Evolutionary conservation across 1,140 invertebrate species (phyloP).

Genomic region (Bombus huntii): DNA sequence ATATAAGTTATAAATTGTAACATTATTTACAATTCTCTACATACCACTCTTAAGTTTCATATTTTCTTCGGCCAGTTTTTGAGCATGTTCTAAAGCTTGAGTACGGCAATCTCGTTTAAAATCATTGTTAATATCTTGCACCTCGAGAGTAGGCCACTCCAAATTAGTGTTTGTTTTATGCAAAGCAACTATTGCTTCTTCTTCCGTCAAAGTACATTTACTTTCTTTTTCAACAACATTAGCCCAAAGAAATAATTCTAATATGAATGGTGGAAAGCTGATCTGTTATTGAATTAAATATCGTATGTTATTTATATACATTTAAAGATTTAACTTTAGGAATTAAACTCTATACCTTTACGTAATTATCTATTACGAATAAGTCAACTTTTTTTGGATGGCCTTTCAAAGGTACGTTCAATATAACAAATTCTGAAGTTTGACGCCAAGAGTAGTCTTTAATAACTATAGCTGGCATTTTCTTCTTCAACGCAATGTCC

Average conservation of each 20-base stretch:
- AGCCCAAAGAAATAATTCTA: constrained; percentile 86
- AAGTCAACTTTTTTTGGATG: constrained; percentile 84
- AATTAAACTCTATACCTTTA: constrained; percentile 81
- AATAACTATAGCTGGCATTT: constrained; percentile 87
- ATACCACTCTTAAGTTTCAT: constrained; percentile 83
- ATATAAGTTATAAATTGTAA: neutral
- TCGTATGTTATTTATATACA: neutral
- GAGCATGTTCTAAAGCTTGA: constrained; percentile 81
- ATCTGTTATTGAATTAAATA: constrained; percentile 76
- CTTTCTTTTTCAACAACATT: constrained; percentile 84
- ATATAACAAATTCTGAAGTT: constrained; percentile 82
- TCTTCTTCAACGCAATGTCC: neutral
- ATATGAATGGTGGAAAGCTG: constrained; percentile 86
- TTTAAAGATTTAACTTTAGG: neutral
- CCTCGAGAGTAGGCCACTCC: constrained; percentile 85
- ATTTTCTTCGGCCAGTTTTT: constrained; percentile 80
- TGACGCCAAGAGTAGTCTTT: constrained; percentile 89
- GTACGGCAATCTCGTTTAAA: constrained; percentile 83
- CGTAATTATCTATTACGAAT: constrained; percentile 85
- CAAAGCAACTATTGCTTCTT: constrained; percentile 85
- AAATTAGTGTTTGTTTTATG: constrained; percentile 81
- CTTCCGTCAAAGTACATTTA: constrained; percentile 83
- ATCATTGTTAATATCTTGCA: constrained; percentile 80
- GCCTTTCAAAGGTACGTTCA: constrained; percentile 84
- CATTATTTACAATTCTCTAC: constrained; percentile 20